A percentile compares a stretch with the other conserved stretches of the same genome.
Conservation (phyloP, 1,140 invertebrate genomes). For the Stegodyphus mimosarum region DNA sequence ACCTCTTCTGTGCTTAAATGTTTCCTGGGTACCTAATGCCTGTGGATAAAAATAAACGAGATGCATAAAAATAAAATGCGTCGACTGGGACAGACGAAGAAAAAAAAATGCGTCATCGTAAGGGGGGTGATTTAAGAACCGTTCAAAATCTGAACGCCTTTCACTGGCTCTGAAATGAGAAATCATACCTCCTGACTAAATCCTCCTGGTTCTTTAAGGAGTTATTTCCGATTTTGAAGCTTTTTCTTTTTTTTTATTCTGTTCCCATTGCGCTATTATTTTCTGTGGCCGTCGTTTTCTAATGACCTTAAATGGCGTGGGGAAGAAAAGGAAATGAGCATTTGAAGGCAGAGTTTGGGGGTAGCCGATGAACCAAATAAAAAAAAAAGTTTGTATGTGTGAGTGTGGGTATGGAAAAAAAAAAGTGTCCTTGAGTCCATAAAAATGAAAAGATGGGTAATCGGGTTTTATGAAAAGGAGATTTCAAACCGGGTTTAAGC, state of each 20-base stretch:
- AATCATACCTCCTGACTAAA: constrained; percentile 51
- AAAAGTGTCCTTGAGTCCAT: constrained; percentile 22
- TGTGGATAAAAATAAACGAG: constrained; percentile 50
- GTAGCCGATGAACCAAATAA: constrained; percentile 1
- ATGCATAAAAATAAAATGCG: constrained; percentile 40
- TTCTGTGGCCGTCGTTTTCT: constrained; percentile 55
- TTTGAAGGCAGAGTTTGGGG: constrained; percentile 11
- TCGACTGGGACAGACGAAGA: not conserved
- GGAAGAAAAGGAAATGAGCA: constrained; percentile 43
- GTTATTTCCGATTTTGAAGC: constrained; percentile 52
- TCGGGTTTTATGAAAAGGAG: constrained; percentile 58
- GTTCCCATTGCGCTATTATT: constrained; percentile 20
- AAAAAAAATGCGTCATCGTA: not conserved
- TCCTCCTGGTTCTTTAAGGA: constrained; percentile 48
- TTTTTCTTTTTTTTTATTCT: constrained; percentile 18
- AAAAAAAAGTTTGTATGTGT: constrained; percentile 43
- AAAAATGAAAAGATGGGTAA: constrained; percentile 55
- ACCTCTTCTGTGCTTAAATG: constrained; percentile 24
- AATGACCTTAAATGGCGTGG: constrained; percentile 56
- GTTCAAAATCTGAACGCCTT: constrained; percentile 41
- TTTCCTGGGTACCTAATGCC: constrained; percentile 44
- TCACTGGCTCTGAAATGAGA: constrained; percentile 43
- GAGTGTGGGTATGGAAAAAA: constrained; percentile 4
- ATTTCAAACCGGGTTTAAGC: constrained; percentile 22
- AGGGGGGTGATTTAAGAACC: constrained; percentile 51